Evolutionary conservation across 2,113 vertebrate species (phyloP), one percentile per base, ranked within the genome.

Genomic region (Clarias batrachus): DNA sequence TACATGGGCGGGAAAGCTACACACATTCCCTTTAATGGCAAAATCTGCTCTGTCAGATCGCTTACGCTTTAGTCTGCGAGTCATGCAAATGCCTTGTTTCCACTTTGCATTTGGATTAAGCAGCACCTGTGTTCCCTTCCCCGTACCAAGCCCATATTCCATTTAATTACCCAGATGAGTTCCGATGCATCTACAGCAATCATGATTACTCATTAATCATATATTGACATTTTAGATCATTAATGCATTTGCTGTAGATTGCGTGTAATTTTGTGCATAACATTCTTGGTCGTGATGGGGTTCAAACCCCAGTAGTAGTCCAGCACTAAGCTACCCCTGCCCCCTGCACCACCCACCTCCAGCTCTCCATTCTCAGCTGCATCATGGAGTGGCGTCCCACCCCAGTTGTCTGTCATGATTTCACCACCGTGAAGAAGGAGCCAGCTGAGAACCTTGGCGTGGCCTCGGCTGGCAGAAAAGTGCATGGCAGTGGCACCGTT

Each of bases 361-460:
- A 99, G 95, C 94, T 99, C 97, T 1, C 97, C 98, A 0, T 98
- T 99, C 93, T 99, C 98, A 0, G 97, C 97, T 0, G 98, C 97
- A 0, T 99, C 98, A 0, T 99, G 98, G 85, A 99, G 95, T 0
- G 98, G 97, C 0, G 97, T 97, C 84, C 98, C 97, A 0, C 97
- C 97, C 97, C 97, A 99, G 92, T 91, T 84, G 59, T 99, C 98
- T 0, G 92, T 93, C 8, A 94, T 91, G n/a, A 99, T 98, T 92
- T 99, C 97, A 21, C 97, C 97, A 0, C 98, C 97, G 6, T 99
- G 98, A 89, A 99, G 94, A 89, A 99, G 96, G 83, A 99, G 95
- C 98, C 98, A 99, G 95, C 97, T 98, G 84, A 99, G 97, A 86
- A 99, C 98, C 92, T 99, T 99, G 90, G 98, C 91, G 0, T 99